Percentiles rank a stretch among this genome's conserved stretches.
These are phyloP conservation scores for Ailuropoda melanoleuca DNA, from an alignment of 2,113 vertebrate genomes.

Conservation along the genomic window DNA sequence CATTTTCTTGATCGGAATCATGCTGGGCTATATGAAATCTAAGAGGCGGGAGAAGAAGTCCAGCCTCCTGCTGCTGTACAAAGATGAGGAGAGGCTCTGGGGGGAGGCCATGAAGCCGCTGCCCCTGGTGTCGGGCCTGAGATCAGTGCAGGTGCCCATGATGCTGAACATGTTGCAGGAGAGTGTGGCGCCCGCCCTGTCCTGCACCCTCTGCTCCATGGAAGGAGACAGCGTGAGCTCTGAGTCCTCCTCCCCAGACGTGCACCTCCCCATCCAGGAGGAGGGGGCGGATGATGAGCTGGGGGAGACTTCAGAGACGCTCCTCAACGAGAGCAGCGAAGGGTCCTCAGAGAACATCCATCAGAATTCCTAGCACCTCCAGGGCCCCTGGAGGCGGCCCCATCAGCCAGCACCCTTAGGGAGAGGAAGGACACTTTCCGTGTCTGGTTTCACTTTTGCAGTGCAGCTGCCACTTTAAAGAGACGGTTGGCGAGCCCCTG, in stretches of 20 bases:
- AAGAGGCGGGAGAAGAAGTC: constrained; percentile 92
- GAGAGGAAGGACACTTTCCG: constrained; percentile 59
- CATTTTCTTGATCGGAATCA: constrained; percentile 93
- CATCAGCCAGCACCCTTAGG: neutral
- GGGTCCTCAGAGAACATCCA: constrained; percentile 86
- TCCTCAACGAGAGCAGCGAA: constrained; percentile 84
- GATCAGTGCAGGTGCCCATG: constrained; percentile 85
- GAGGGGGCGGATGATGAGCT: constrained; percentile 87
- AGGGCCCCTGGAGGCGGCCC: constrained; percentile 39
- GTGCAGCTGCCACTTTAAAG: constrained; percentile 54
- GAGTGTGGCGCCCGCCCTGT: constrained; percentile 87
- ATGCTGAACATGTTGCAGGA: constrained; percentile 87
- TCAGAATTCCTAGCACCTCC: constrained; percentile 82
- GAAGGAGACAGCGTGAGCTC: constrained; percentile 96
- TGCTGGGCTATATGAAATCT: constrained; percentile 95
- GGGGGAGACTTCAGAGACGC: constrained; percentile 84
- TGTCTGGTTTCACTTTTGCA: constrained; percentile 68
- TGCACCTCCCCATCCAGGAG: constrained; percentile 93
- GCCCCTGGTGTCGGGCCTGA: constrained; percentile 80
- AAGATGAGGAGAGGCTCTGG: constrained; percentile 94
- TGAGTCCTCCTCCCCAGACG: constrained; percentile 92
- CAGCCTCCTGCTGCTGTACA: constrained; percentile 92
- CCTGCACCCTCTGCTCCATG: constrained; percentile 91
- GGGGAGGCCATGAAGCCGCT: constrained; percentile 88
- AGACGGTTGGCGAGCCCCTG: constrained; percentile 44